Evolutionary conservation across 64 coral and sea anemone genomes (phyloP), one percentile per base, ranked within the genome.

Genomic region (Hydrozoanthus tunicans): DNA sequence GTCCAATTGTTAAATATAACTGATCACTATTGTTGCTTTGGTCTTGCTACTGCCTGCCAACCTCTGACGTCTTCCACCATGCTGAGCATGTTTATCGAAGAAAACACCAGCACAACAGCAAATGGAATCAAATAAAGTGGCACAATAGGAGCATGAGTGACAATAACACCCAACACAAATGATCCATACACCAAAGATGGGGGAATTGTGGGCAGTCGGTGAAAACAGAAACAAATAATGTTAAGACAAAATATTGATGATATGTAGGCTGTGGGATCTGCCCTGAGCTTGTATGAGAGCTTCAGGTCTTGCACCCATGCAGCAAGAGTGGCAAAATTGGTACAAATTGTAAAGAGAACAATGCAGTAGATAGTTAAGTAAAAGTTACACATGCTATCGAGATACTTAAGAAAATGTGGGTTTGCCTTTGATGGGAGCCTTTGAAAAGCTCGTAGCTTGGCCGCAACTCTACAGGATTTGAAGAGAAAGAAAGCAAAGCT

Each of bases 71-170:
- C 84, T 24, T 88, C 84, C 55, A 88, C 68, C 84, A 88, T 88
- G 1, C 84, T 70, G 14, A 88, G 56, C 84, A 88, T 73, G 3
- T 88, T 88, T 51, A 88, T 88, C 61, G 84, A 67, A 5, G 69
- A 88, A 56, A 88, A 88, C 6, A 88, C 67, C 24, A 88, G 53
- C 56, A 58, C 84, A 3, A 88, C 69, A 53, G 78, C 58, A 74
- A 94, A 97, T n/a, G 92, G 91, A 53, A 97, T 86, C 82, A 94
- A 72, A 77, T 94, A 80, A 12, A 94, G 17, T 76, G 90, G 95
- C 11, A 97, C 62, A 57, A 92, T 13, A 1, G 92, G 92, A 71
- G 95, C 82, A 66, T 97, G 95, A 20, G 92, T 94, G 4, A 97
- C 75, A 60, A 88, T 62, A 92, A 97, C 61, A 17, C 89, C 90